A percentile compares a stretch with the other conserved stretches of the same genome.
Evolutionary conservation across 1,140 invertebrate genomes (phyloP).

Genomic region (Aphelenchoides avenae): DNA sequence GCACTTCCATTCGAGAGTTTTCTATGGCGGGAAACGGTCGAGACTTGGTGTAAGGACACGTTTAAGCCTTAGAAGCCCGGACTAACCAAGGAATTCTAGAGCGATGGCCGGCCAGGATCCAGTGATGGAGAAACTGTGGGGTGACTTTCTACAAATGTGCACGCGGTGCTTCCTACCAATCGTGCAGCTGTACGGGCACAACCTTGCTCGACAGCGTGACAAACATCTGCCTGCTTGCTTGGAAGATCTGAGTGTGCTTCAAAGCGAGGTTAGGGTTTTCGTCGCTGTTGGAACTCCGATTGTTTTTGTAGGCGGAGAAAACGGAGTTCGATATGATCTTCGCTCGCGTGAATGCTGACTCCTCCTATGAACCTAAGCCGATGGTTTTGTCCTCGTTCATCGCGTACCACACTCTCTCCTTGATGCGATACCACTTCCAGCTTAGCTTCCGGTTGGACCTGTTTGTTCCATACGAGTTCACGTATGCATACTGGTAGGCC

Average conservation of each 20-base stretch:
- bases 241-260: conserved; percentile 19
- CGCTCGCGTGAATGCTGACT: too few relatives aligned
- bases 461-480: too few relatives aligned
- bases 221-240: conserved; percentile 28
- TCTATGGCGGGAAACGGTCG: neutral
- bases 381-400: too few relatives aligned
- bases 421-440: too few relatives aligned
- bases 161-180: conserved; percentile 12
- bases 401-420: too few relatives aligned
- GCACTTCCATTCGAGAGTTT: conserved; percentile 15
- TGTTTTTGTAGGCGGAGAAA: too few relatives aligned
- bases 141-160: neutral
- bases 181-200: conserved; percentile 26
- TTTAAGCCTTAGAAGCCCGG: neutral
- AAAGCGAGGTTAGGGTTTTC: conserved; percentile 24
- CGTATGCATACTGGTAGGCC: too few relatives aligned
- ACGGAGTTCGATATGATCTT: too few relatives aligned
- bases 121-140: neutral
- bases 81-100: neutral
- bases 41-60: neutral
- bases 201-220: conserved; percentile 28
- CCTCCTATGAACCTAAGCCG: too few relatives aligned
- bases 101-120: neutral
- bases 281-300: too few relatives aligned
- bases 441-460: too few relatives aligned